These are phyloP conservation scores for Sebastes oblongus DNA, from an alignment of 2,797 vertebrate species.

Conservation along the genomic window DNA sequence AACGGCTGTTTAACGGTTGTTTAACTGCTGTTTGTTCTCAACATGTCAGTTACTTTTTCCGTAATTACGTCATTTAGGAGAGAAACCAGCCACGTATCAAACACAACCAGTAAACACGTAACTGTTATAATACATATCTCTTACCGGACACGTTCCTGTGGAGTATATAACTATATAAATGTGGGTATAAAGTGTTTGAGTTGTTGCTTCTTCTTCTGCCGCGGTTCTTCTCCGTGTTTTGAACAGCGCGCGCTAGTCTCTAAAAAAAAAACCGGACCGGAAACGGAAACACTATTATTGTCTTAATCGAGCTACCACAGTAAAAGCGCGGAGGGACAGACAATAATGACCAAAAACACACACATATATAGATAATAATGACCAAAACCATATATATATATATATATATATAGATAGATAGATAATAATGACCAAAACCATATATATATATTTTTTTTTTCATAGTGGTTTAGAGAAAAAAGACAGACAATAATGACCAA, in stretches of 20 bases:
- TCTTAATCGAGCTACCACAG: background rate
- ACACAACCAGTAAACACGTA: background rate
- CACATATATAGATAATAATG: no score
- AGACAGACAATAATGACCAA: no score
- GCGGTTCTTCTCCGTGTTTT: slow-evolving; percentile 62
- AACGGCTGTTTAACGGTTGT: no score
- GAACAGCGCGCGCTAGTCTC: slow-evolving; percentile 57
- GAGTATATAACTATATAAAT: background rate
- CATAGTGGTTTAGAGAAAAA: no score
- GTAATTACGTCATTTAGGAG: background rate
- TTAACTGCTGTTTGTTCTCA: no score
- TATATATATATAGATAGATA: no score
- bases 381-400: no score
- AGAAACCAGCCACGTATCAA: background rate
- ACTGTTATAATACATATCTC: background rate
- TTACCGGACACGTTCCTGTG: slow-evolving; percentile 14
- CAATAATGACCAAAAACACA: no score
- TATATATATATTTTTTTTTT: no score
- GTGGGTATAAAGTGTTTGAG: background rate
- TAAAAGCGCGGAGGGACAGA: background rate
- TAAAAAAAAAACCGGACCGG: slow-evolving; percentile 12
- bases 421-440: no score
- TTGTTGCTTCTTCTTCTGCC: background rate
- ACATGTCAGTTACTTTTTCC: background rate
- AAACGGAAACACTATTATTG: slow-evolving; percentile 17